phyloP scores from a whole-genome alignment of 2,113 vertebrate genomes.

The Cheirogaleus medius region DNA sequence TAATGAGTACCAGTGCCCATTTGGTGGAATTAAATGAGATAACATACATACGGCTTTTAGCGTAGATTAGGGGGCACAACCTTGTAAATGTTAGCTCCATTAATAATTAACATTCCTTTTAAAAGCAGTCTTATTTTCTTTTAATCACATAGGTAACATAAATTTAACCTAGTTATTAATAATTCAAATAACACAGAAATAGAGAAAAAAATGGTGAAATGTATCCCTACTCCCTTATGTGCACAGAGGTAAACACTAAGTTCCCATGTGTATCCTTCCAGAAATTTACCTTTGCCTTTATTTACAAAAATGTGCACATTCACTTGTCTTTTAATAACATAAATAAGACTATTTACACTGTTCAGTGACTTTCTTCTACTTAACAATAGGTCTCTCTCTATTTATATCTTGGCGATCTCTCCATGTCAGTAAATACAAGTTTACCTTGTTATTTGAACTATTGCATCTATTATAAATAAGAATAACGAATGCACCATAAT shows the following conservation, averaged over 20 bases:
- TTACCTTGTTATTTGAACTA: background rate
- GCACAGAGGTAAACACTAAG: background rate
- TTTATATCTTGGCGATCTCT: background rate
- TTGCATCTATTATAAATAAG: background rate
- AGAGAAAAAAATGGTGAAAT: background rate
- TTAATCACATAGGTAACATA: background rate
- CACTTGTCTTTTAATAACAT: background rate
- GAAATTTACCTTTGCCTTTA: background rate
- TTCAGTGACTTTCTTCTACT: background rate
- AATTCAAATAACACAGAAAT: background rate
- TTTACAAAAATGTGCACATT: background rate
- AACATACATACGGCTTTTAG: background rate
- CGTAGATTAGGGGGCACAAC: background rate
- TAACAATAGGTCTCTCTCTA: background rate
- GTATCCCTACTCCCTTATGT: background rate
- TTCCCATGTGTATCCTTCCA: background rate
- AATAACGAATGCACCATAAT: background rate
- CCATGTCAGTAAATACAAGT: background rate
- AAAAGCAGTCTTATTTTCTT: background rate
- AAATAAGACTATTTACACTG: background rate
- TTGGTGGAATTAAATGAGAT: background rate
- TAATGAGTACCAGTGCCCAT: background rate
- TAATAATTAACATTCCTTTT: background rate
- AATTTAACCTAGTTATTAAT: background rate
- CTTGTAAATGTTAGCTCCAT: background rate